Base-by-base conservation (phyloP, 2,888 invertebrate species). In the Nymphalis urticae region DNA sequence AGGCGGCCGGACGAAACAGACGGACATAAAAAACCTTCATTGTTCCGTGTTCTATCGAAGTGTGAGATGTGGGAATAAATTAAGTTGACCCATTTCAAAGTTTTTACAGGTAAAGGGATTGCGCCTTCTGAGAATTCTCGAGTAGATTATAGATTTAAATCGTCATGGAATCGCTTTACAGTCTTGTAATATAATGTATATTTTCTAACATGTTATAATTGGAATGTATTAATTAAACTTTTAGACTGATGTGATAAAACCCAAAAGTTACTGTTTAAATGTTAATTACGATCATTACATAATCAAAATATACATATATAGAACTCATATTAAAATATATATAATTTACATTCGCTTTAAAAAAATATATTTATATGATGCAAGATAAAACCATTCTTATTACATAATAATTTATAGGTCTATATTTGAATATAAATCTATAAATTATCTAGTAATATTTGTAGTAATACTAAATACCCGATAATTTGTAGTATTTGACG, bases 61-160 rank as follows among this genome's bases (percentile, higher is more conserved):
- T 86, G 84, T 84, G 84, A 86, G 82, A 83, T 81, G 83, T 81
- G 77, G 73, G 85, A 85, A 87, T 88, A 87, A 87, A 87, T 88
- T 86, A 86, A 81, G 76, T 76, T 80, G 81, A 82, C 82, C 83
- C 82, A 80, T 82, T 83, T 82, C 80, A 81, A 83, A 75, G 77
- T 77, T 80, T 84, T 82, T 83, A 80, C 77, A 80, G 77, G 75
- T 77, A 78, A 76, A 78, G 77, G 79, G 68, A 75, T 78, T 77
- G 74, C 74, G 66, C 82, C 79, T 86, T 85, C 84, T 75, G 64
- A 76, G 86, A 85, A 86, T 75, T 78, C 71, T 72, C 71, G 61
- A 48, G 56, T 62, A 70, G 72, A 72, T 72, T 70, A 65, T 58
- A 58, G 32, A 51, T 62, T 51, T 19, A 58, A 60, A 68, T 64